Evolutionary conservation across 2,888 invertebrate species (phyloP).

Genomic region (Dolichopus griseipennis): DNA sequence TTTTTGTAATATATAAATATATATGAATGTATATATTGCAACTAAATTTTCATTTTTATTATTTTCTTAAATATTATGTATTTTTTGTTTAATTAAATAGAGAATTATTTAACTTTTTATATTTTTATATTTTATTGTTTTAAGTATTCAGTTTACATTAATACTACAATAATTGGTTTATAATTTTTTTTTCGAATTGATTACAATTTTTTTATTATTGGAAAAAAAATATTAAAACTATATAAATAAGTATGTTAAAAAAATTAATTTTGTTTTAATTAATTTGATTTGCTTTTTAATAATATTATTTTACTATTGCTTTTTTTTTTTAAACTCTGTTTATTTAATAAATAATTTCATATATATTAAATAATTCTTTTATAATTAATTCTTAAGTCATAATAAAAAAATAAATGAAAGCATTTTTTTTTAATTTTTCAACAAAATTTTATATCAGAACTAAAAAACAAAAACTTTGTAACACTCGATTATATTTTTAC

Average conservation of each 20-base stretch:
- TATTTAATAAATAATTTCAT: too few species aligned
- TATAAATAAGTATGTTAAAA: too few species aligned
- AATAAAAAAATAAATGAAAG: too few species aligned
- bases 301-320: too few species aligned
- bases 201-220: too few species aligned
- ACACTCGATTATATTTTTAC: neutral
- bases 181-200: neutral
- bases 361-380: too few species aligned
- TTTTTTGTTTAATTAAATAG: neutral
- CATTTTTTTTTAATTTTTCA: neutral
- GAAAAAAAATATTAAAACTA: too few species aligned
- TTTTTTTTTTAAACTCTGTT: too few species aligned
- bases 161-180: neutral
- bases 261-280: too few species aligned
- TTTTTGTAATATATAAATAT: neutral
- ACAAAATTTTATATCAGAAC: neutral
- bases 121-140: neutral
- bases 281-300: too few species aligned
- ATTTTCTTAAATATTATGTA: neutral
- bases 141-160: constrained; percentile 3
- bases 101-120: neutral
- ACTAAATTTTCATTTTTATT: neutral
- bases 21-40: neutral
- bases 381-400: too few species aligned
- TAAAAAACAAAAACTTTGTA: neutral